Evolutionary conservation across 2,888 invertebrate genomes (phyloP), one percentile per base, ranked within the genome.

Genomic region (Parelbella ahira): DNA sequence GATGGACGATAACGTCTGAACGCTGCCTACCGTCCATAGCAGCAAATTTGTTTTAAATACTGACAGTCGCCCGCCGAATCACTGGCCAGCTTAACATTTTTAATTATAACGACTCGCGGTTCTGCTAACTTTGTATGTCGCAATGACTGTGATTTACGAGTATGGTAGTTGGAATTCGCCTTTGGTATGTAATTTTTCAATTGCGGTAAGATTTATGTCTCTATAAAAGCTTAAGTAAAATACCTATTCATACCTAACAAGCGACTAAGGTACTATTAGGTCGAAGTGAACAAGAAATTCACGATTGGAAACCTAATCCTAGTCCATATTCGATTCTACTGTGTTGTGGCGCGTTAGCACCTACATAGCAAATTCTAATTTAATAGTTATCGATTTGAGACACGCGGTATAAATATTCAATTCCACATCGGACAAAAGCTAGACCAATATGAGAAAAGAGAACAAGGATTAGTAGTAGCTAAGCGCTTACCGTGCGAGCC

Each of bases 401-500:
- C 32, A 11, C 32, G 23, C 33, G 0, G 12, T 13, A 33, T 33
- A 32, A 21, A 36, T 36, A 18, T 24, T 25, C 23, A 23, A 6
- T 15, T 8, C 10, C 23, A n/a, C n/a, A n/a, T n/a, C 34, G 24
- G n/a, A 10, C 10, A 11, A 36, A 36, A 27, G 19, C 12, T 37
- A 27, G 25, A 27, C 27, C 12, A 27, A 34, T 7, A 9, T 3
- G 15, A 30, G 12, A 12, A 25, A 34, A 38, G 27, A 33, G 18
- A 27, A 41, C 23, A 12, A 24, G 27, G 24, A 6, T 12, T 23
- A 9, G 15, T 15, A 12, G 11, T 27, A 54, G n/a, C 24, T 0
- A 7, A 4, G 3, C 4, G n/a, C 88, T 81, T 56, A 89, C 89
- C 88, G 60, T 89, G 89, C 49, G 88, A 87, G 50, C 83, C 71